Percentiles rank a stretch among this genome's conserved stretches.
phyloP scores from a whole-genome alignment of 2,888 invertebrate species.

The Synanthedon formicaeformis region DNA sequence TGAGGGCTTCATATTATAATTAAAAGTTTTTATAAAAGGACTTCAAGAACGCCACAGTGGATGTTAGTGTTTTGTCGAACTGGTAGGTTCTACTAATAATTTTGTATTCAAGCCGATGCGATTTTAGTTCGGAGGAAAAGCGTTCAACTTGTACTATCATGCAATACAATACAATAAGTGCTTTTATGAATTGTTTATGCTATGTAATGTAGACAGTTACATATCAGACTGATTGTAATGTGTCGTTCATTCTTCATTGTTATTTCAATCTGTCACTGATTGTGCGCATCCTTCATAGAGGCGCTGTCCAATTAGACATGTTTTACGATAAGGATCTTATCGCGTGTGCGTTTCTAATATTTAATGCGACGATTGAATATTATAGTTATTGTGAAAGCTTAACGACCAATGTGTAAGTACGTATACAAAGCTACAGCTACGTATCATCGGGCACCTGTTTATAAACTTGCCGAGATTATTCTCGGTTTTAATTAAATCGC shows the following conservation, averaged over 20 bases:
- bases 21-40: no score
- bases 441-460: not conserved
- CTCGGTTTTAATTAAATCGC: slow-evolving; percentile 56
- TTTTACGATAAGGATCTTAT: not conserved
- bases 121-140: no score
- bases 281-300: not conserved
- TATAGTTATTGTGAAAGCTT: not conserved
- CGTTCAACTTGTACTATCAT: no score
- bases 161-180: no score
- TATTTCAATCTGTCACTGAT: not conserved
- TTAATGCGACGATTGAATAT: not conserved
- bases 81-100: no score
- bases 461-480: slow-evolving; percentile 25
- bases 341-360: not conserved
- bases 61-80: no score
- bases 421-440: not conserved
- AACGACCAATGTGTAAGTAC: not conserved
- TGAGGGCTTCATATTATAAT: no score
- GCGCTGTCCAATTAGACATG: not conserved
- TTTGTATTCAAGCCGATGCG: no score
- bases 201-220: no score
- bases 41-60: no score
- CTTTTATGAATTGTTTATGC: no score
- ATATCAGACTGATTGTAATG: not conserved
- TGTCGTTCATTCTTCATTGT: not conserved